phyloP scores from a whole-genome alignment of 2,113 vertebrate genomes.

The Platichthys flesus region DNA sequence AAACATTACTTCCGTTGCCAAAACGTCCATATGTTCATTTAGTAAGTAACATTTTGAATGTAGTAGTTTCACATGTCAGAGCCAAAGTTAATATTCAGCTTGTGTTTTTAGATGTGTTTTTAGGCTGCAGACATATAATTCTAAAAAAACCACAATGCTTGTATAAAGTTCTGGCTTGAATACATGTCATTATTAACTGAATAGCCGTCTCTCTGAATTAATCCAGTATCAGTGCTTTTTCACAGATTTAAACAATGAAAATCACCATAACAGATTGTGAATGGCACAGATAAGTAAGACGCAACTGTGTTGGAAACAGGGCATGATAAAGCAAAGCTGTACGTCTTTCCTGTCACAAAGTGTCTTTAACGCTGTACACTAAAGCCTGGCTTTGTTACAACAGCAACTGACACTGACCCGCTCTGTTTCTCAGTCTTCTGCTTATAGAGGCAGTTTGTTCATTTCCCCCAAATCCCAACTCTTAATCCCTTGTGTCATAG shows the following conservation, averaged over 20 bases:
- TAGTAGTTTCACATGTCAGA: too few species aligned
- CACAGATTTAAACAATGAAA: too few species aligned
- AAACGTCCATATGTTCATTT: too few species aligned
- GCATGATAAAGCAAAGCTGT: background rate
- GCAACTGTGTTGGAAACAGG: too few species aligned
- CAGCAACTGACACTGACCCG: background rate
- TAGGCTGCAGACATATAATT: too few species aligned
- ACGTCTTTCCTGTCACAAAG: background rate
- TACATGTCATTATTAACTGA: background rate
- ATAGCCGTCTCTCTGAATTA: background rate
- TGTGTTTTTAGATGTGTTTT: too few species aligned
- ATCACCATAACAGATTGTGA: slow-evolving; percentile 16
- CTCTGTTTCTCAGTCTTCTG: slow-evolving; percentile 10
- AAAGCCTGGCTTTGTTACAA: slow-evolving; percentile 2
- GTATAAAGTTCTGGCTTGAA: background rate
- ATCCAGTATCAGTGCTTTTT: background rate
- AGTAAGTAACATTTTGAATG: too few species aligned
- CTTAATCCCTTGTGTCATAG: slow-evolving; percentile 38
- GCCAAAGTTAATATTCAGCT: too few species aligned
- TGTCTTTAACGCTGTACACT: background rate
- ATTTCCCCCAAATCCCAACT: slow-evolving; percentile 42
- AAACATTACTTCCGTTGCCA: too few species aligned
- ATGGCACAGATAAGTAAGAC: background rate
- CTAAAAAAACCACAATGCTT: background rate
- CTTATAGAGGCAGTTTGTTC: slow-evolving; percentile 49